A percentile compares a stretch with the other conserved stretches of the same genome.
Conservation (phyloP, 2,797 vertebrate species). For the Apogon talboti region DNA sequence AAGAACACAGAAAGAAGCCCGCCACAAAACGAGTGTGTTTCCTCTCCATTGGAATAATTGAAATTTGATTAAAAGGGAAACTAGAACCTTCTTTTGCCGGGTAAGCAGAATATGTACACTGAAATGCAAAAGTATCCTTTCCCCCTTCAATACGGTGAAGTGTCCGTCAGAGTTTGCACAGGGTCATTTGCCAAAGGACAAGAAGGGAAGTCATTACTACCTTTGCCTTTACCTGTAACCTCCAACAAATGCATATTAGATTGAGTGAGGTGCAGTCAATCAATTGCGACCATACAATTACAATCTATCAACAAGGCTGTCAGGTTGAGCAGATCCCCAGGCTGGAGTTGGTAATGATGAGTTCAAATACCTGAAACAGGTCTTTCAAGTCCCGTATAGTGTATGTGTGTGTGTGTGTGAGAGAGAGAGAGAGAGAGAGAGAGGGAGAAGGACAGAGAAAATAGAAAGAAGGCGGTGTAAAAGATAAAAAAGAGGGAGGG, state of each 20-base stretch:
- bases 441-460: neutral
- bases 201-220: constrained; percentile 76
- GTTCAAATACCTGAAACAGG: constrained; percentile 81
- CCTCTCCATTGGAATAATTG: constrained; percentile 78
- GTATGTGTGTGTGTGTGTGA: constrained; percentile 25
- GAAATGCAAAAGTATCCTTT: constrained; percentile 73
- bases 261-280: constrained; percentile 77
- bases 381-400: constrained; percentile 77
- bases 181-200: constrained; percentile 81
- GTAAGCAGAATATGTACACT: constrained; percentile 78
- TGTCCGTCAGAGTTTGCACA: constrained; percentile 71
- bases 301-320: constrained; percentile 82
- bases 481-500: constrained; percentile 35
- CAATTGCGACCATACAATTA: constrained; percentile 78
- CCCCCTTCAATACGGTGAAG: constrained; percentile 69
- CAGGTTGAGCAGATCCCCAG: constrained; percentile 77
- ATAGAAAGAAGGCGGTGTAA: constrained; percentile 12
- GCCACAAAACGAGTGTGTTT: constrained; percentile 67
- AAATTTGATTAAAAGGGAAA: constrained; percentile 85
- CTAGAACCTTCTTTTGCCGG: constrained; percentile 72
- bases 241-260: constrained; percentile 81
- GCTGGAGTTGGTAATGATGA: constrained; percentile 82
- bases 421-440: neutral
- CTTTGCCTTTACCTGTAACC: constrained; percentile 77
- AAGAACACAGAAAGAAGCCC: constrained; percentile 72